Conservation (phyloP, 1,140 invertebrate species). For the Chrysomallon squamiferum region DNA sequence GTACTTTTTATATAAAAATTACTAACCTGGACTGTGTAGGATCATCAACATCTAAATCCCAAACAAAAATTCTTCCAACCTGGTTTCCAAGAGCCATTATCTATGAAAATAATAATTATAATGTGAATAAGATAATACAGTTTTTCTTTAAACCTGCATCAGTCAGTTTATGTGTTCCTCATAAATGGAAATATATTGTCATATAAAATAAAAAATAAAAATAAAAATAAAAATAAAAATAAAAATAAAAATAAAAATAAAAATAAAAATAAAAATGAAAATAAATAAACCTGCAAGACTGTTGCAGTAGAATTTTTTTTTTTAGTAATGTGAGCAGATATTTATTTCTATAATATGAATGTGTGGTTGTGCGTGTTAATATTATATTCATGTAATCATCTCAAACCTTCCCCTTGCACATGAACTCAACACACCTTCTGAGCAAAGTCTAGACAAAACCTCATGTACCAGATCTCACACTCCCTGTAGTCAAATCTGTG, state of each 20-base stretch:
- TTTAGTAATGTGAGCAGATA: background rate
- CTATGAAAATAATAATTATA: conserved; percentile 61
- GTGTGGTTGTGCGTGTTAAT: background rate
- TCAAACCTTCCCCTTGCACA: background rate
- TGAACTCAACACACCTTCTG: conserved; percentile 72
- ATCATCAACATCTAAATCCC: conserved; percentile 88
- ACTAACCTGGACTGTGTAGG: conserved; percentile 66
- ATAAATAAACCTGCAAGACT: no score
- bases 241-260: no score
- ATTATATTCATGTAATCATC: background rate
- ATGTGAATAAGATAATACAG: no score
- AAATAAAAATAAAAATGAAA: no score
- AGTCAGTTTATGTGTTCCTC: no score
- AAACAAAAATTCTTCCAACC: conserved; percentile 89
- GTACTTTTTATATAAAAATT: no score
- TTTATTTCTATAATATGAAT: background rate
- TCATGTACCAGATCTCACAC: conserved; percentile 95
- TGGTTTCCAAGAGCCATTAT: conserved; percentile 92
- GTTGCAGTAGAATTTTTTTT: no score
- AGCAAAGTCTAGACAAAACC: conserved; percentile 91
- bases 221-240: no score
- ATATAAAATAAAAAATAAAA: no score
- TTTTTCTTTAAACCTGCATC: no score
- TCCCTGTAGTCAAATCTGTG: conserved; percentile 94
- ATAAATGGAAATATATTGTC: no score